Conservation (phyloP, 2,797 vertebrate species). For the Coluber constrictor region DNA sequence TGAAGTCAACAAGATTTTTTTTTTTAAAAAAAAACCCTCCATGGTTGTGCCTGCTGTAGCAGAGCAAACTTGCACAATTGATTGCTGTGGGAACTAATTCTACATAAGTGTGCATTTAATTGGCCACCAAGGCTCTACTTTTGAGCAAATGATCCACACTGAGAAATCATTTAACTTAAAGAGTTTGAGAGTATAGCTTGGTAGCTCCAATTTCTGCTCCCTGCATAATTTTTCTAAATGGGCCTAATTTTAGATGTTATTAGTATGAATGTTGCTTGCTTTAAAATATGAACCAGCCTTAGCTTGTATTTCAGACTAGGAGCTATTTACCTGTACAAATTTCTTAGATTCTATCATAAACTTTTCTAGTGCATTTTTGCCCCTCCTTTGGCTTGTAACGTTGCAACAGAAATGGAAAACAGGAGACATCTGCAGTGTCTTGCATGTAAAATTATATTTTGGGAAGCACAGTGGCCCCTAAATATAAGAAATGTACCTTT, state of each 20-base stretch:
- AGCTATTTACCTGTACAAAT: not conserved
- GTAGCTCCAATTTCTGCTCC: not conserved
- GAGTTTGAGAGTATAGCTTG: not conserved
- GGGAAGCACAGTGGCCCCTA: not conserved
- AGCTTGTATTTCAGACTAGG: not conserved
- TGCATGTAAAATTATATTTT: not conserved
- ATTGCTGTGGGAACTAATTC: not conserved
- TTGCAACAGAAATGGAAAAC: not conserved
- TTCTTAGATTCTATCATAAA: not conserved
- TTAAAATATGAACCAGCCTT: not conserved
- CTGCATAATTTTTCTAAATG: not conserved
- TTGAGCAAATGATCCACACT: not conserved
- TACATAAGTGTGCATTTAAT: not conserved
- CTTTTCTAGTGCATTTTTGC: not conserved
- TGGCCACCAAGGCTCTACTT: not conserved
- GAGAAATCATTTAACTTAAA: not conserved
- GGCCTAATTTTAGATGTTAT: not conserved
- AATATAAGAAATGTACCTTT: not conserved
- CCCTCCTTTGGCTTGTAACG: not conserved
- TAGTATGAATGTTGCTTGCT: not conserved
- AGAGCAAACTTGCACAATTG: not conserved
- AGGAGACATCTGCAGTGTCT: not conserved
- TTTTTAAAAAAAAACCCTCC: not conserved
- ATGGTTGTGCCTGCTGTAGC: not conserved
- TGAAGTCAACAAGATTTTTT: not conserved